Conservation (phyloP, 1,140 invertebrate species). For the Tyrophagus putrescentiae region DNA sequence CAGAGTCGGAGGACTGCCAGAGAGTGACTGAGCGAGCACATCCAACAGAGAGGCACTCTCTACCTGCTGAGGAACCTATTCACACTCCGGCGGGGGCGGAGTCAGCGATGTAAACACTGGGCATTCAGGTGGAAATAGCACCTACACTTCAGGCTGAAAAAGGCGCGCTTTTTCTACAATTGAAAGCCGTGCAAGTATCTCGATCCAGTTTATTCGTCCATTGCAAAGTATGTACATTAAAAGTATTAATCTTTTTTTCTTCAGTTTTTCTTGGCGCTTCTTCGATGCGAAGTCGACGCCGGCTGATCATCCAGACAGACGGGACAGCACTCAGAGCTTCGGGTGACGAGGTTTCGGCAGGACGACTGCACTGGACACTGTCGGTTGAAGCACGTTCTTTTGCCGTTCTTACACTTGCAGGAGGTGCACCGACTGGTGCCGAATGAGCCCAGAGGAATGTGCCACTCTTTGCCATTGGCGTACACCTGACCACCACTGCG, state of each 20-base stretch:
- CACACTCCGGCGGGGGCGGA: too few relatives aligned
- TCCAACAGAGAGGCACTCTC: too few relatives aligned
- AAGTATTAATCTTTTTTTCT: too few relatives aligned
- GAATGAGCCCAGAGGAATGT: slow-evolving; percentile 56
- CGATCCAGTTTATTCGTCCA: neutral
- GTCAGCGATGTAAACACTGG: too few relatives aligned
- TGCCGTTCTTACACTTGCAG: slow-evolving; percentile 54
- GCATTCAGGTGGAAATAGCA: too few relatives aligned
- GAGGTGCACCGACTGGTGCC: slow-evolving; percentile 70
- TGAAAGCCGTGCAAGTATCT: neutral
- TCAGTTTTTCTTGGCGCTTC: too few relatives aligned
- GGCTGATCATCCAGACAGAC: slow-evolving; percentile 8
- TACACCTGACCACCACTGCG: slow-evolving; percentile 40
- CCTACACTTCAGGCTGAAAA: neutral
- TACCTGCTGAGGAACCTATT: too few relatives aligned
- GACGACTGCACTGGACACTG: neutral
- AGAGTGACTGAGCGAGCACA: too few relatives aligned
- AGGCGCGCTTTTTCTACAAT: neutral
- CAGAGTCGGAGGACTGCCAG: too few relatives aligned
- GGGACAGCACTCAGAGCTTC: slow-evolving; percentile 12
- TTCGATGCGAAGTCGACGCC: neutral
- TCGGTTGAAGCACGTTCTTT: too few relatives aligned
- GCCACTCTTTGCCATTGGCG: slow-evolving; percentile 66
- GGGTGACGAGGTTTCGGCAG: neutral
- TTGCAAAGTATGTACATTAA: neutral